A percentile compares a stretch with the other conserved stretches of the same genome.
Evolutionary conservation across 92 coral and sea anemone species (phyloP).

Genomic region (Porites rus): DNA sequence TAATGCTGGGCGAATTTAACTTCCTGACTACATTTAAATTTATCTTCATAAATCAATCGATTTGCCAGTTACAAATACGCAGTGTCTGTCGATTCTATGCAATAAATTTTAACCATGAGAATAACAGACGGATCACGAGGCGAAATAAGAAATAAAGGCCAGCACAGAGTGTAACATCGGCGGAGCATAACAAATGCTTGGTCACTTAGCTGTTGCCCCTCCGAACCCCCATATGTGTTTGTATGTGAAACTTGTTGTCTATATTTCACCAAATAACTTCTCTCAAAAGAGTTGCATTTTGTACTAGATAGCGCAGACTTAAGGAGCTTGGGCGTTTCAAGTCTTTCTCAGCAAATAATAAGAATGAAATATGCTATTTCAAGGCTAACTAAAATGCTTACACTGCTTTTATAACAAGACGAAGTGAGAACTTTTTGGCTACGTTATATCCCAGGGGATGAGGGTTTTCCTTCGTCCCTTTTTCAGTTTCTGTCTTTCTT

Average conservation of each 20-base stretch:
- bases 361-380: constrained; percentile 1
- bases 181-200: no score
- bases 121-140: no score
- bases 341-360: constrained; percentile 3
- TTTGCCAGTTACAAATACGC: no score
- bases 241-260: no score
- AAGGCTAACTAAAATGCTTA: constrained; percentile 18
- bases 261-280: not conserved
- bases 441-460: constrained; percentile 47
- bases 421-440: constrained; percentile 83
- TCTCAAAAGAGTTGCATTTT: not conserved
- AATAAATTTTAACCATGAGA: no score
- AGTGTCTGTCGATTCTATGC: no score
- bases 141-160: no score
- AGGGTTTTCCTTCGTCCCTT: not conserved
- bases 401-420: constrained; percentile 65
- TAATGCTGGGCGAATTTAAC: not conserved
- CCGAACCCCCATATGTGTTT: no score
- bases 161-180: no score
- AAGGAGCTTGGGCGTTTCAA: not conserved
- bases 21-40: not conserved
- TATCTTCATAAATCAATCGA: no score
- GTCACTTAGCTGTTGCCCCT: no score
- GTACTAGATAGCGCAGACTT: not conserved
- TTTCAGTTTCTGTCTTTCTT: not conserved